phyloP scores from a whole-genome alignment of 2,797 vertebrate species.

The Neosilurus hyrtlii region DNA sequence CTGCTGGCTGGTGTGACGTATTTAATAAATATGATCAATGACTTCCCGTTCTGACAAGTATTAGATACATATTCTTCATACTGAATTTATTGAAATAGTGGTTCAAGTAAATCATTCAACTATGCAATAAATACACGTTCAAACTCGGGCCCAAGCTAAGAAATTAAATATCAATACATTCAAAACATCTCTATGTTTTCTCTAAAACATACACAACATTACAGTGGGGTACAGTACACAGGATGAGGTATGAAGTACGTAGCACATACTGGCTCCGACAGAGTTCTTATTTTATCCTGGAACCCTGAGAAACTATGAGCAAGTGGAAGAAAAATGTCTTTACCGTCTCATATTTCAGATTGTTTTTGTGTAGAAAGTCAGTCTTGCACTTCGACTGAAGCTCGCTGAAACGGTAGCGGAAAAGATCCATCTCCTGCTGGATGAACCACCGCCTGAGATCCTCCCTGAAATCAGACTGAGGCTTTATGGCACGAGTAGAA shows the following conservation, averaged over 20 bases:
- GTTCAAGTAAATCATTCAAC: background rate
- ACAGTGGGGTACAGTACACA: background rate
- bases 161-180: background rate
- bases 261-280: background rate
- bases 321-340: slow-evolving; percentile 50
- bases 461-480: slow-evolving; percentile 74
- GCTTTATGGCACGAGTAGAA: background rate
- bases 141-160: background rate
- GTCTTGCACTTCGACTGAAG: slow-evolving; percentile 70
- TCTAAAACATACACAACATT: background rate
- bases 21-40: background rate
- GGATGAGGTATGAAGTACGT: background rate
- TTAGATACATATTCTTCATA: background rate
- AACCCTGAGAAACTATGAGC: background rate
- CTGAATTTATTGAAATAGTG: background rate
- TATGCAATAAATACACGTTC: background rate
- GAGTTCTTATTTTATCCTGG: background rate
- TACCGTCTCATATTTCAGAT: slow-evolving; percentile 86
- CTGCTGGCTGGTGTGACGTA: background rate
- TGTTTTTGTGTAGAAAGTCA: slow-evolving; percentile 82
- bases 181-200: background rate
- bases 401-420: slow-evolving; percentile 81
- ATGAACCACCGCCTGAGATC: slow-evolving; percentile 97
- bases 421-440: slow-evolving; percentile 96
- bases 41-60: background rate